These are phyloP conservation scores for Grus americana DNA, from an alignment of 2,113 vertebrate species.

Conservation along the genomic window DNA sequence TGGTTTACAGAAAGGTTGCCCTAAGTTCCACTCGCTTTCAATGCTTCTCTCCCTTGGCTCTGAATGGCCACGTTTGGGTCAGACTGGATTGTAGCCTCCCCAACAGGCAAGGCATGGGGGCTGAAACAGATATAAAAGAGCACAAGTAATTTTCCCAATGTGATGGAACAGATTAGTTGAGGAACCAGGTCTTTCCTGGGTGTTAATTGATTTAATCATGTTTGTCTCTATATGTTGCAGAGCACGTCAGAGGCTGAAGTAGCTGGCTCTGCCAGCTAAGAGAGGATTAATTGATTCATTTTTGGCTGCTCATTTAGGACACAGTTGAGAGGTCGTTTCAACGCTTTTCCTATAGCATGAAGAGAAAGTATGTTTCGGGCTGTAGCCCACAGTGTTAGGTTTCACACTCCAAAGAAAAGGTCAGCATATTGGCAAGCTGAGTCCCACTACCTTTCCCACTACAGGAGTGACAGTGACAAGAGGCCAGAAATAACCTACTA, in stretches of 20 bases:
- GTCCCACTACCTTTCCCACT: neutral
- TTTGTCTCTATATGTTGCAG: neutral
- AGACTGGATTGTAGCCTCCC: neutral
- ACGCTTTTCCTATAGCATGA: neutral
- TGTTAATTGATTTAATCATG: neutral
- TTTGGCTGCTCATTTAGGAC: neutral
- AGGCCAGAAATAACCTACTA: neutral
- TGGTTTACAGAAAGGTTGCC: neutral
- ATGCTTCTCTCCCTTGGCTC: neutral
- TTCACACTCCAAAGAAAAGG: neutral
- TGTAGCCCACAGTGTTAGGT: neutral
- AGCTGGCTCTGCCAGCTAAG: neutral
- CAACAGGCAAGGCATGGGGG: neutral
- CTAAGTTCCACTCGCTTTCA: accelerated
- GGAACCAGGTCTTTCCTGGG: neutral
- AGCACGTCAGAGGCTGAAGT: neutral
- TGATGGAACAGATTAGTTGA: neutral
- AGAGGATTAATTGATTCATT: neutral
- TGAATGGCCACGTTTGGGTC: neutral
- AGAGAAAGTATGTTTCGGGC: neutral
- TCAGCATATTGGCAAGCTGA: neutral
- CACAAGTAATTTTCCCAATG: neutral
- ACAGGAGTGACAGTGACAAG: neutral
- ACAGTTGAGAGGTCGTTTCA: neutral
- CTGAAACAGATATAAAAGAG: neutral